Evolutionary conservation across 2,888 invertebrate species (phyloP), one percentile per base, ranked within the genome.

Genomic region (Iselma pallidipennis): DNA sequence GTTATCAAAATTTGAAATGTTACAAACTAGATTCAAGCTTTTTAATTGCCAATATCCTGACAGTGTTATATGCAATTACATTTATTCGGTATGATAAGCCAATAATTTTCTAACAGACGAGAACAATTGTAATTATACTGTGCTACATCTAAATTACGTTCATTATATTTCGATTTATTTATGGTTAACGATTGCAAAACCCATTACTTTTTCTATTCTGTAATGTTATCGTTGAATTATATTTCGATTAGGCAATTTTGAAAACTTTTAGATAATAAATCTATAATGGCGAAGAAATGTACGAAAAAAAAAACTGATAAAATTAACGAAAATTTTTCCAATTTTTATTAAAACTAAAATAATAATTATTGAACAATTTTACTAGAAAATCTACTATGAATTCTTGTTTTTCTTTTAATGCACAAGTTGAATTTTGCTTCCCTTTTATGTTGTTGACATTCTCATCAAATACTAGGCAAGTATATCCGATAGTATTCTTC

Each of bases 51-150:
- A 55, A 59, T 59, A 55, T 59, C 50, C 56, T 60, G 51, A 56
- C 45, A 45, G 12, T 23, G 45, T 48, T 56, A 60, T 56, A 48
- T 60, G 52, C 51, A 60, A 48, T 60, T 49, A 60, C 45, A 52
- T 60, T 60, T 56, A 60, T 60, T 52, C 45, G 52, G 37, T 52
- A 52, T 52, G 48, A 55, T 55, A 49, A 50, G 51, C 55, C 59
- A 55, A 59, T 59, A 59, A 59, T 59, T 59, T 59, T 55, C 55
- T 59, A 59, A 55, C 50, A 55, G 59, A 59, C 59, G 59, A 45
- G 55, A 59, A 59, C 59, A 59, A 59, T 59, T 59, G 59, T 59
- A 59, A 59, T 59, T 54, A 49, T 50, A 59, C 48, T 50, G 55
- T 59, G 51, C 49, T 50, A 59, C 49, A 55, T 42, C 49, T 50